Conservation (phyloP, 2,797 vertebrate species). For the Coregonus ussuriensis region DNA sequence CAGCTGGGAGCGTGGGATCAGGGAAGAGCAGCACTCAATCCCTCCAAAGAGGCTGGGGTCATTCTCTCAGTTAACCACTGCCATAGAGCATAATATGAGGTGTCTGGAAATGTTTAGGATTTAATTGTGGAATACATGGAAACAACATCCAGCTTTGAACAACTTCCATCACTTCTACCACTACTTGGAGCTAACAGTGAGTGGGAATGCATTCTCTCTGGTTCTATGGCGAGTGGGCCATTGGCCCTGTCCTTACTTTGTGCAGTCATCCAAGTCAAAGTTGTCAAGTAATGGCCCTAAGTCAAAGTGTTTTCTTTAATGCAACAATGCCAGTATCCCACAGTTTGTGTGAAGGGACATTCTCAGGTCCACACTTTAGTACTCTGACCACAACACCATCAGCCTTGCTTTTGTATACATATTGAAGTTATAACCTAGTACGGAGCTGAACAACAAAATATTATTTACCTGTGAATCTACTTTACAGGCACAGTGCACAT, state of each 20-base stretch:
- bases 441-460: not conserved
- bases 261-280: conserved; percentile 9
- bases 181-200: not conserved
- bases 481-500: not conserved
- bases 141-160: conserved; percentile 18
- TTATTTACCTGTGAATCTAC: not conserved
- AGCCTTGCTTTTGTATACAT: not conserved
- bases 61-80: conserved; percentile 2
- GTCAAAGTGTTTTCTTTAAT: conserved; percentile 8
- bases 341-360: not conserved
- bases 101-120: conserved; percentile 5
- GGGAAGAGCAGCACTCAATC: not conserved
- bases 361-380: not conserved
- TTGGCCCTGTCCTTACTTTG: not conserved
- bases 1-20: conserved; percentile 55
- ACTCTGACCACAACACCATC: not conserved
- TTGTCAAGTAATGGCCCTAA: conserved; percentile 18
- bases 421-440: not conserved
- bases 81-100: conserved; percentile 21
- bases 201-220: conserved; percentile 16
- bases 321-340: conserved; percentile 3
- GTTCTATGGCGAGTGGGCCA: conserved; percentile 14
- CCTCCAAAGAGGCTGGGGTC: not conserved
- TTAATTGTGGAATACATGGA: conserved; percentile 32
- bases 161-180: not conserved